Evolutionary conservation across 1,140 invertebrate genomes (phyloP), one percentile per base, ranked within the genome.

Genomic region (Euglossa dilemma): DNA sequence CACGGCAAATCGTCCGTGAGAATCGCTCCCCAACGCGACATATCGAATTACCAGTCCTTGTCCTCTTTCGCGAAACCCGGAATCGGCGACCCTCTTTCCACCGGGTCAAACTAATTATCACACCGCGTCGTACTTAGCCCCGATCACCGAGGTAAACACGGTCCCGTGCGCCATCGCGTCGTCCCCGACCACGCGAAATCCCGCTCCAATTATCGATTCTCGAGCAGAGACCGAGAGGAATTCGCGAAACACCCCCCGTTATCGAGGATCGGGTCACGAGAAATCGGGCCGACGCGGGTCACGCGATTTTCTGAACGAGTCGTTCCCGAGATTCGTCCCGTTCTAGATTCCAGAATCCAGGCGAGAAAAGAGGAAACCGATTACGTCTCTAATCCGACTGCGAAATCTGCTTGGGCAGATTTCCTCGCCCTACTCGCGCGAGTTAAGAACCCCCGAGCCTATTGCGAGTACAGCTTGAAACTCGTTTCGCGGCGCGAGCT

Each of bases 1-100:
- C 75, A 45, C 43, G 43, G 16, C 50, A 77, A 84, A 73, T 87
- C 71, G 81, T 47, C 75, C 72, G 63, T 74, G 52, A 57, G 43
- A 57, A 87, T 78, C 47, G 52, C 54, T n/a, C n/a, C n/a, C n/a
- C n/a, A 47, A 74, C n/a, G 20, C n/a, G 57, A 63, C 3, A 16
- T 28, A 50, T 28, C 25, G 50, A 79, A 69, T 56, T 25, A 50
- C 28, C 25, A 57, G 36, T 23, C 61, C 63, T 81, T 67, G 80
- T 57, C 63, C 80, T 25, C 72, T 9, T 81, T 81, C 52, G 23
- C 50, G 63, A 18, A 67, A 66, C 52, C 25, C n/a, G 45, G 36
- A n/a, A 74, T 66, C 23, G 28, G 25, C 52, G 64, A 67, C 63
- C 80, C 80, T 16, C 7, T 81, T 75, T 57, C 23, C 18, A 6